Evolutionary conservation across 2,888 invertebrate genomes (phyloP), one percentile per base, ranked within the genome.

Genomic region (Tipula confusa): DNA sequence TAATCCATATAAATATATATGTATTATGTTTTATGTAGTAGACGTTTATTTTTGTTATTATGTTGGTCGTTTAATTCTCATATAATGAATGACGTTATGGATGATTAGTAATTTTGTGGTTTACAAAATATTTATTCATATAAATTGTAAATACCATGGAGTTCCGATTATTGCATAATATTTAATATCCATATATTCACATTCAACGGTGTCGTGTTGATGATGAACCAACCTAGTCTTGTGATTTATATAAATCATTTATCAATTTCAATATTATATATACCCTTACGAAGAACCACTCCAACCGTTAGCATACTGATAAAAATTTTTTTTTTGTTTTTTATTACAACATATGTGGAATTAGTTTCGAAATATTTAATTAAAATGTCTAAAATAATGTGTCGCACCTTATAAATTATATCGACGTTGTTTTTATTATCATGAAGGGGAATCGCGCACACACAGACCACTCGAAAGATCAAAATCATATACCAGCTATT

Each of bases 51-150:
- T 43, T n/a, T 31, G 3, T 43, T 43, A 24, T 64, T 43, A 24
- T 64, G 64, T 64, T 64, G 9, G 6, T 64, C 13, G 18, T 64
- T 24, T 64, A 11, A 24, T 64, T 64, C 64, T n/a, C n/a, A n/a
- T n/a, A n/a, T n/a, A n/a, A 64, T 64, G 64, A 64, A 64, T 64
- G 64, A 64, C 64, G 64, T 64, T 64, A 64, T 64, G 64, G 64
- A 24, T 24, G 64, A 64, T 64, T 64, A 64, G 64, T 64, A 64
- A 64, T 64, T 64, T 24, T 24, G 24, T 24, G 64, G 64, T 64
- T 18, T 64, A 64, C 24, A 64, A 64, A 64, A 43, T 2, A 18
- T 15, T 43, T n/a, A 2, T 43, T 43, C 15, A 4, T 18, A 24
- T 64, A 64, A 64, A 64, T 64, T 64, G 64, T 64, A 24, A 64